Conservation (phyloP, 2,888 invertebrate species). For the Pediacus dermestoides region DNA sequence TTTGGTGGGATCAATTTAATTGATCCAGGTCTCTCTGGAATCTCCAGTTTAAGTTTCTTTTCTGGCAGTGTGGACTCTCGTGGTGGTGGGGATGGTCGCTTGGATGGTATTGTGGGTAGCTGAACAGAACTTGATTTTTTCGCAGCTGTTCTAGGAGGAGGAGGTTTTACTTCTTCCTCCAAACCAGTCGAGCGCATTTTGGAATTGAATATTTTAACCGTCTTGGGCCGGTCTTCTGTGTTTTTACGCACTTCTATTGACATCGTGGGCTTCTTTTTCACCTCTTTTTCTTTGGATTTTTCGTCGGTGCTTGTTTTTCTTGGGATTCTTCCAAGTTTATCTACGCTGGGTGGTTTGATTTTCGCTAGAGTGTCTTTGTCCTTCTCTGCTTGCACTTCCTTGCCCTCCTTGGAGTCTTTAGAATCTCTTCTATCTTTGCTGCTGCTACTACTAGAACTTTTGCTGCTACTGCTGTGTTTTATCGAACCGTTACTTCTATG, state of each 20-base stretch:
- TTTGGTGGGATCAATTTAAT: conserved; percentile 85
- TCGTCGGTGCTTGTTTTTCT: conserved; percentile 60
- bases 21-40: conserved; percentile 70
- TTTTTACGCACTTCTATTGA: conserved; percentile 76
- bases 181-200: conserved; percentile 89
- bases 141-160: conserved; percentile 67
- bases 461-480: conserved; percentile 29
- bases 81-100: conserved; percentile 46
- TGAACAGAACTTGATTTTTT: conserved; percentile 55
- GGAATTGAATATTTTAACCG: conserved; percentile 87
- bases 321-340: conserved; percentile 75
- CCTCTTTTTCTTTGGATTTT: conserved; percentile 36
- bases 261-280: conserved; percentile 69
- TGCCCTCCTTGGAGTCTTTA: conserved; percentile 47
- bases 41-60: conserved; percentile 61
- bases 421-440: conserved; percentile 41
- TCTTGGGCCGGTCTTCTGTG: conserved; percentile 73
- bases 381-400: conserved; percentile 61
- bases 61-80: conserved; percentile 57
- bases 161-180: conserved; percentile 83
- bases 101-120: conserved; percentile 41
- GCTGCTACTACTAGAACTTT: conserved; percentile 39
- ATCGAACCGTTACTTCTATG: conserved; percentile 35
- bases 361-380: conserved; percentile 67
- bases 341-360: conserved; percentile 62